These are phyloP conservation scores for Graptemys geographica DNA, from an alignment of 2,797 vertebrate species.

Conservation along the genomic window DNA sequence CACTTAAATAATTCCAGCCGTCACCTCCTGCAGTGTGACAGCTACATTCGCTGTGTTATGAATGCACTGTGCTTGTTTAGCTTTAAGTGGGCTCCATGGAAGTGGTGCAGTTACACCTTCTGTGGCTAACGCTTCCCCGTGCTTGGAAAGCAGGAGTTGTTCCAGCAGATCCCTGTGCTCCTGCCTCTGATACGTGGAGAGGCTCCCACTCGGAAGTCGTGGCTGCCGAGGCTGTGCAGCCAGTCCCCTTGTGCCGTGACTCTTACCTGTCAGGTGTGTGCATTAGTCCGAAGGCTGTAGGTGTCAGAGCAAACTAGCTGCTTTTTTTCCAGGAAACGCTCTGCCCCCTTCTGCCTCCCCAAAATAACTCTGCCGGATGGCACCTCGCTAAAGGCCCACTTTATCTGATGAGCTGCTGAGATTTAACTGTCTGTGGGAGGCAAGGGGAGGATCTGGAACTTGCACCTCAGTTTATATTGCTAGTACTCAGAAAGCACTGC, in stretches of 20 bases:
- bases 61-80: background rate
- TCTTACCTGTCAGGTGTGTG: background rate
- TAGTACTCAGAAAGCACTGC: background rate
- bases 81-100: background rate
- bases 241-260: no score
- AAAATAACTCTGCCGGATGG: rapidly evolving
- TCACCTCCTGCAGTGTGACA: background rate
- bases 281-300: background rate
- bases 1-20: no score
- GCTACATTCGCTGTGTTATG: background rate
- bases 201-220: background rate
- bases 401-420: background rate
- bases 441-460: conserved; percentile 25
- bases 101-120: background rate
- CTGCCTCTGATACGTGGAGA: background rate
- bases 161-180: background rate
- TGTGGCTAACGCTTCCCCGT: background rate
- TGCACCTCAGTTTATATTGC: background rate
- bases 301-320: background rate
- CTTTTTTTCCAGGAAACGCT: background rate
- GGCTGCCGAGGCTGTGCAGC: no score
- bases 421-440: background rate
- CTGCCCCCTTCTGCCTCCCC: background rate
- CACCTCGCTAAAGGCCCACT: background rate
- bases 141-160: background rate